Evolutionary conservation across 2,113 vertebrate species (phyloP).

Genomic region (Myrmophylax atrothorax): DNA sequence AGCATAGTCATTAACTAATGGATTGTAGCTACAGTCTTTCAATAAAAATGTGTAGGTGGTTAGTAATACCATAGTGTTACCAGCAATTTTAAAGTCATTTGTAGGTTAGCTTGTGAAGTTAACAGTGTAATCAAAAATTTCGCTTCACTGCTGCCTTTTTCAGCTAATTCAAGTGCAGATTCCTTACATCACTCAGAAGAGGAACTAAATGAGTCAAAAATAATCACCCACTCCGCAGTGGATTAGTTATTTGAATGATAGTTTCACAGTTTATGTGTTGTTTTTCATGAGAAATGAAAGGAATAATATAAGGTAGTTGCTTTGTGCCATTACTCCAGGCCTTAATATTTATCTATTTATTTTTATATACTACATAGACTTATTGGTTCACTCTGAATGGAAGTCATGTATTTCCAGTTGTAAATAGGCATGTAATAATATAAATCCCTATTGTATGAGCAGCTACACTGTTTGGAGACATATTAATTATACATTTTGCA

Average conservation of each 20-base stretch:
- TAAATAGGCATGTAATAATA: background rate
- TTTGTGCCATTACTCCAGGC: background rate
- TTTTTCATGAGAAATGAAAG: background rate
- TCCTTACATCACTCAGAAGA: background rate
- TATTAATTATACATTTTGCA: background rate
- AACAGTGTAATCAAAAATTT: slow-evolving; percentile 8
- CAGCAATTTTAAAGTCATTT: slow-evolving; percentile 52
- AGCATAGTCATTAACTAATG: slow-evolving; percentile 46
- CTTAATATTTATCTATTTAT: background rate
- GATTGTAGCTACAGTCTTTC: slow-evolving; percentile 14
- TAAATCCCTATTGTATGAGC: background rate
- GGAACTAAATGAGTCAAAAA: background rate
- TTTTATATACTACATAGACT: background rate
- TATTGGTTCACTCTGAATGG: background rate
- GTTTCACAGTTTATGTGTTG: background rate
- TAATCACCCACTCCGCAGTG: background rate
- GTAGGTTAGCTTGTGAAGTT: slow-evolving; percentile 48
- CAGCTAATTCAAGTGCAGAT: slow-evolving; percentile 29
- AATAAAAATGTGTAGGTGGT: slow-evolving; percentile 29
- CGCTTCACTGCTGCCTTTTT: background rate
- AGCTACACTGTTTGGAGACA: background rate
- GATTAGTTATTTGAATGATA: background rate
- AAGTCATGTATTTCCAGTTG: background rate
- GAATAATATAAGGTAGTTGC: background rate
- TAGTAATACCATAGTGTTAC: background rate